Conservation (phyloP, 2,797 vertebrate genomes). For the Columba guinea region DNA sequence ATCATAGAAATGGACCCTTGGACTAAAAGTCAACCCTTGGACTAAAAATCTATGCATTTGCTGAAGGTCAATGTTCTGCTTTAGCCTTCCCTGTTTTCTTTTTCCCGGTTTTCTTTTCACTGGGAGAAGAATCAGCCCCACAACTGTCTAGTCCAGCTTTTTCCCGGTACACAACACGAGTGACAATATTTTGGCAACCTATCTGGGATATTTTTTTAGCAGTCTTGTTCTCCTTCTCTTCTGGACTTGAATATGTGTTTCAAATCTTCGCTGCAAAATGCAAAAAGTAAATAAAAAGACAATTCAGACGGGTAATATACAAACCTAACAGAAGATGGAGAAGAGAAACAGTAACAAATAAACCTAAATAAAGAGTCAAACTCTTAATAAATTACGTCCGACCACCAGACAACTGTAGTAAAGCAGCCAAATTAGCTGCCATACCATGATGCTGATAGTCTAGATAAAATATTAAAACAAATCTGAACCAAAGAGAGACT, state of each 20-base stretch:
- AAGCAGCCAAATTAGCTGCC: constrained; percentile 53
- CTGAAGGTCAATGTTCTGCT: background rate
- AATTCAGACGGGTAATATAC: background rate
- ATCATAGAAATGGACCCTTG: background rate
- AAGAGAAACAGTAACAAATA: constrained; percentile 25
- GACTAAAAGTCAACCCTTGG: background rate
- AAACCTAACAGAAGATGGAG: constrained; percentile 8
- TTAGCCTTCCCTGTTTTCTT: background rate
- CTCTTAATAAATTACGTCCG: constrained; percentile 50
- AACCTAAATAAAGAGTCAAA: constrained; percentile 46
- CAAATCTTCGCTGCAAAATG: background rate
- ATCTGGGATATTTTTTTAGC: background rate
- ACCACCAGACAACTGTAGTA: constrained; percentile 6
- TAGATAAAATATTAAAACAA: constrained; percentile 42
- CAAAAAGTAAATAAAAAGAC: constrained; percentile 26
- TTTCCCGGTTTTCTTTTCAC: background rate
- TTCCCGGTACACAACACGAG: constrained; percentile 8
- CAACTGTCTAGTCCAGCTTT: constrained; percentile 12
- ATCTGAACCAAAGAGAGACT: constrained; percentile 10
- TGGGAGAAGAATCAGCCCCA: background rate
- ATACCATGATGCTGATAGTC: constrained; percentile 26
- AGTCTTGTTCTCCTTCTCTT: background rate
- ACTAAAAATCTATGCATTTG: background rate
- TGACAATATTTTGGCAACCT: constrained; percentile 45
- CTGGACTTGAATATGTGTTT: background rate